Evolutionary conservation across 2,888 invertebrate species (phyloP), one percentile per base, ranked within the genome.

Genomic region (Apamea sordens): DNA sequence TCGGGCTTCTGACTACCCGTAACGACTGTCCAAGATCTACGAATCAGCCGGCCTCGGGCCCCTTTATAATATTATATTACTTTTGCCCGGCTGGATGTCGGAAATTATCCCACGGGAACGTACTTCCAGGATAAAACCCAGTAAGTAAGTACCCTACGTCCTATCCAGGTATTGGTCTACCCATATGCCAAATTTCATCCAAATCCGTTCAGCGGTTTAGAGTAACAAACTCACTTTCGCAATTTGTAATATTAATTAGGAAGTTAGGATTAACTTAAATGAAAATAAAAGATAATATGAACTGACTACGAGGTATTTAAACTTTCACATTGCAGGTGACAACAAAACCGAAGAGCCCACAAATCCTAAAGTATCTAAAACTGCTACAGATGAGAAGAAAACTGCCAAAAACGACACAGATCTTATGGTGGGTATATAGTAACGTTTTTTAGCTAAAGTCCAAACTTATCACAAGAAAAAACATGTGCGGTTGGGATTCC

Each of bases 341-440:
- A 95, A 88, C 80, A 92, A 93, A 13, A 88, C 85, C n/a, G 95
- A 95, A 79, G 96, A 97, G 72, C 90, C 91, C 67, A 67, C 94
- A 82, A 91, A 95, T 77, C 92, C 95, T 3, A 97, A 97, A 92
- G 90, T 96, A n/a, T 90, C 95, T 0, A 97, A 97, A 90, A 91
- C 93, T 80, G 86, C 93, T 2, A 89, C 93, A 67, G 96, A 97
- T 81, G 98, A 98, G 61, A 98, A 98, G 89, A 97, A 97, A 88
- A 94, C 95, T 59, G 96, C 94, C 21, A 97, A 97, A 89, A 97
- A 97, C 77, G 97, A 97, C 71, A 97, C 98, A 1, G 98, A 98
- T 92, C 97, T 98, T 83, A 97, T 98, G 97, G 98, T 98, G 96
- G 95, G 93, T 77, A 65, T 53, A n/a, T 18, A 64, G 11, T 5